Evolutionary conservation across 2,113 vertebrate species (phyloP).

Genomic region (Micronycteris hirsuta): DNA sequence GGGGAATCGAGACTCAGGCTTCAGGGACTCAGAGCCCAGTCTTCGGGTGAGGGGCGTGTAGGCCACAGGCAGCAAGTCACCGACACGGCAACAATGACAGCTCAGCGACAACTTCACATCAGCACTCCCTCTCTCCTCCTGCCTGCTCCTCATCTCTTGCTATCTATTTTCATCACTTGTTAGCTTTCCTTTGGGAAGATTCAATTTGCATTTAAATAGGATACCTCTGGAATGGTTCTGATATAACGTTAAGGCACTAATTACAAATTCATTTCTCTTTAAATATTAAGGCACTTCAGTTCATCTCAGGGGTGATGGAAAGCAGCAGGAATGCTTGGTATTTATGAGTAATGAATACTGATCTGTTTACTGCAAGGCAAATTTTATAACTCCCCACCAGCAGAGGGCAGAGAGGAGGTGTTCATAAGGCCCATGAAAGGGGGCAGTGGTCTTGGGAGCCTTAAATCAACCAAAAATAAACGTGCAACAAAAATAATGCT

Average conservation of each 20-base stretch:
- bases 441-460: neutral
- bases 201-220: slow-evolving; percentile 73
- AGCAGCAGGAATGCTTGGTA: neutral
- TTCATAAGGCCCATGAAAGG: neutral
- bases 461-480: neutral
- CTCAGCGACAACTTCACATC: neutral
- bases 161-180: slow-evolving; percentile 40
- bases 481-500: neutral
- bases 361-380: slow-evolving; percentile 17
- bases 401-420: slow-evolving; percentile 64
- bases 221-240: slow-evolving; percentile 39
- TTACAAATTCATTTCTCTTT: slow-evolving; percentile 67
- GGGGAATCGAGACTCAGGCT: neutral
- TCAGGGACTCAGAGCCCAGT: neutral
- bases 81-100: neutral
- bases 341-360: neutral
- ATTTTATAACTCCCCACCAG: slow-evolving; percentile 12
- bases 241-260: slow-evolving; percentile 53
- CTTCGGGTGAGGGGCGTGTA: neutral
- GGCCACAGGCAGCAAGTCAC: neutral
- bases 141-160: neutral
- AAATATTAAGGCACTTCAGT: slow-evolving; percentile 58
- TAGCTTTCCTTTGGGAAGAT: slow-evolving; percentile 56
- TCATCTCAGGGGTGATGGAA: neutral
- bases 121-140: neutral